Evolutionary conservation across 2,797 vertebrate species (phyloP).

Genomic region (Myotis pilosus): DNA sequence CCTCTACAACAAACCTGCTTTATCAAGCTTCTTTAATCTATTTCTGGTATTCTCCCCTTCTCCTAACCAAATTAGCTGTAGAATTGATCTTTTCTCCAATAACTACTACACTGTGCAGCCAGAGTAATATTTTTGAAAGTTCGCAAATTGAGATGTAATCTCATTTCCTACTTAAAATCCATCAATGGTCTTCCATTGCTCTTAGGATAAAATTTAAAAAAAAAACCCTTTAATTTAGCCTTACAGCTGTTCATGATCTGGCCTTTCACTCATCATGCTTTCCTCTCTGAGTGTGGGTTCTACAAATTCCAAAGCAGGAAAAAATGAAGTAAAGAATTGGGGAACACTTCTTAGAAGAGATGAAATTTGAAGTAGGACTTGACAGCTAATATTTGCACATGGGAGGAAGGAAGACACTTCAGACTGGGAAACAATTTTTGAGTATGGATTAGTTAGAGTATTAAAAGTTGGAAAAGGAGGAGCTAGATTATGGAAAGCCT

Average conservation of each 20-base stretch:
- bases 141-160: not conserved
- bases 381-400: not conserved
- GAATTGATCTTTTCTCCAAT: constrained; percentile 62
- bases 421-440: constrained; percentile 9
- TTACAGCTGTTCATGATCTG: not conserved
- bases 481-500: not conserved
- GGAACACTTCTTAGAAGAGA: not conserved
- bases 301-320: not conserved
- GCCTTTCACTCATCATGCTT: not conserved
- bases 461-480: not conserved
- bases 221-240: not conserved
- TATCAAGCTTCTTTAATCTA: constrained; percentile 19
- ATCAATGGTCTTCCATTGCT: not conserved
- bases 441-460: not conserved
- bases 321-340: not conserved
- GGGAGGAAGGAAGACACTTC: not conserved
- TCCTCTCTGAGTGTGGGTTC: not conserved
- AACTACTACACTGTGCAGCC: not conserved
- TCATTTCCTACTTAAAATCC: not conserved
- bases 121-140: constrained; percentile 59
- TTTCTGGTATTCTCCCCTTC: constrained; percentile 42
- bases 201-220: constrained; percentile 21
- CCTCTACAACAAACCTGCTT: not conserved
- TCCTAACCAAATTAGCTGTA: constrained; percentile 44
- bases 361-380: not conserved